phyloP scores from a whole-genome alignment of 2,888 invertebrate genomes.

The Scaptomyza caliginosa region DNA sequence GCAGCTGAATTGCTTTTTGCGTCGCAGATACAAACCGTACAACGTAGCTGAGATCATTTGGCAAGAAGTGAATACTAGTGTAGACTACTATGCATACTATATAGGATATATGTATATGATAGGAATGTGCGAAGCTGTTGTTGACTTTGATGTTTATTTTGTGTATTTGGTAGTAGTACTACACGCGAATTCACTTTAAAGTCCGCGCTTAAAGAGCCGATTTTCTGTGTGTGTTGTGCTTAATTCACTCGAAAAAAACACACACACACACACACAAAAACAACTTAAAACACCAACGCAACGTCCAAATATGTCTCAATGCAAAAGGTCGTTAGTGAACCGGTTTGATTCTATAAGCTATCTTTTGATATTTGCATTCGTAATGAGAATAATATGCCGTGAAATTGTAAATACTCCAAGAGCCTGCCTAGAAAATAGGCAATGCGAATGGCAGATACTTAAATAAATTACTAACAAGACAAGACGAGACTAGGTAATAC shows the following conservation, averaged over 20 bases:
- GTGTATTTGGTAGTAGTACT: conserved; percentile 23
- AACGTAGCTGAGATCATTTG: conserved; percentile 68
- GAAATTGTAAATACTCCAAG: conserved; percentile 69
- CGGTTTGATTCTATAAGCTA: conserved; percentile 58
- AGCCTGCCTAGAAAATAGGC: conserved; percentile 35
- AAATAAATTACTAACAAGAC: background rate
- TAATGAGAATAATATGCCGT: conserved; percentile 71
- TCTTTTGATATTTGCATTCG: conserved; percentile 66
- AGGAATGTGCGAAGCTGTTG: conserved; percentile 26
- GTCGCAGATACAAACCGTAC: conserved; percentile 52
- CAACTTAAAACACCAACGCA: conserved; percentile 65
- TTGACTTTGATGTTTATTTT: conserved; percentile 14
- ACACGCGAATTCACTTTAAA: conserved; percentile 31
- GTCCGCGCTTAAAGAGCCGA: conserved; percentile 13
- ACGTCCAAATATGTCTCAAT: conserved; percentile 64
- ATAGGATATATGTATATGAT: conserved; percentile 1
- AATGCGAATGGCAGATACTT: conserved; percentile 7
- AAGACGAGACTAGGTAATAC: background rate
- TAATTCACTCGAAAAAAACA: conserved; percentile 15
- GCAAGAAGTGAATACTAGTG: conserved; percentile 23
- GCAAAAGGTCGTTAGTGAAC: conserved; percentile 70
- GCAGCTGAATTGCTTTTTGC: conserved; percentile 43
- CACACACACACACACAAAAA: background rate
- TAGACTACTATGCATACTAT: background rate
- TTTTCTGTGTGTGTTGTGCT: conserved; percentile 44